Evolutionary conservation across 2,797 vertebrate species (phyloP).

Genomic region (Ptychobarbus kaznakovi): DNA sequence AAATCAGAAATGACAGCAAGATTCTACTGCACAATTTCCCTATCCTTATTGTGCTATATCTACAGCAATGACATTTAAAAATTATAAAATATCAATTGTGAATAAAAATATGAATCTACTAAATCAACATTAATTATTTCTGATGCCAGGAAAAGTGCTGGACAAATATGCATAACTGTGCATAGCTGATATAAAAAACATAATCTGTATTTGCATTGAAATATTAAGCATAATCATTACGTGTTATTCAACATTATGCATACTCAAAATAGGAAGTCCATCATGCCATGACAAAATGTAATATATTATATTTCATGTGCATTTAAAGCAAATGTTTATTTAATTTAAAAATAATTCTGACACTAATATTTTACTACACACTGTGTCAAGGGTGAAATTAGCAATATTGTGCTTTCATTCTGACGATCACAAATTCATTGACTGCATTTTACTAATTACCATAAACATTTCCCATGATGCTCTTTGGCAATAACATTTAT

Average conservation of each 20-base stretch:
- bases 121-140: conserved; percentile 12
- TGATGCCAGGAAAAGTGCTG: conserved; percentile 11
- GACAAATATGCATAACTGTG: conserved; percentile 26
- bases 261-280: conserved; percentile 20
- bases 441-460: conserved; percentile 45
- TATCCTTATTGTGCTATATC: conserved; percentile 2
- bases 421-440: conserved; percentile 37
- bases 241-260: not conserved
- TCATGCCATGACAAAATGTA: conserved; percentile 36
- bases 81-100: conserved; percentile 4
- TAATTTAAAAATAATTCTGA: conserved; percentile 23
- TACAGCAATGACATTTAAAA: conserved; percentile 12
- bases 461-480: conserved; percentile 49
- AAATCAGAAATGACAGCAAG: conserved; percentile 20
- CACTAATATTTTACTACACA: conserved; percentile 42
- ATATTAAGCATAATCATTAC: not conserved
- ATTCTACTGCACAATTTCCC: not conserved
- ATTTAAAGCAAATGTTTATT: conserved; percentile 56
- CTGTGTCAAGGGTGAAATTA: conserved; percentile 21
- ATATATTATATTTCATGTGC: conserved; percentile 34
- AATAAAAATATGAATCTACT: not conserved
- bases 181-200: not conserved
- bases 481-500: conserved; percentile 17
- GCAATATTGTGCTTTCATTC: conserved; percentile 45
- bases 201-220: not conserved